A percentile compares a stretch with the other conserved stretches of the same genome.
Evolutionary conservation across 2,888 invertebrate species (phyloP).

Genomic region (Thelaira solivaga): DNA sequence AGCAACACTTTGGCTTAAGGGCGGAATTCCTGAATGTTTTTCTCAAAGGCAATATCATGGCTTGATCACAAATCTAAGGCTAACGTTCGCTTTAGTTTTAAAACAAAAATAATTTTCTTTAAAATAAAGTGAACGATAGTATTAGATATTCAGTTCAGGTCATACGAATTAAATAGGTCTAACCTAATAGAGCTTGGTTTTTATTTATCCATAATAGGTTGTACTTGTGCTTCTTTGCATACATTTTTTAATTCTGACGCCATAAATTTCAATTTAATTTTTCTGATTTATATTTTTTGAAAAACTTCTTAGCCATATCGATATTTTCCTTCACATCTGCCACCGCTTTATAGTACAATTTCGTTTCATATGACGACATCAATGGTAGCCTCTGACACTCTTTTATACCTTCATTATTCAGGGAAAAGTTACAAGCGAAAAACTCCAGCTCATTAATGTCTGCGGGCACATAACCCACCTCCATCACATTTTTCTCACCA

Average conservation of each 20-base stretch:
- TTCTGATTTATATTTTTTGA: not conserved
- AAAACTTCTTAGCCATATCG: constrained; percentile 3
- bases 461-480: constrained; percentile 31
- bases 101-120: no score
- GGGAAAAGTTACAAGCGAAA: constrained; percentile 21
- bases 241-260: not conserved
- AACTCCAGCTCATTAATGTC: constrained; percentile 27
- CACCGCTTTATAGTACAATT: constrained; percentile 18
- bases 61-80: no score
- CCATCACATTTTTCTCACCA: constrained; percentile 28
- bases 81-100: no score
- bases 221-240: not conserved
- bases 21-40: no score
- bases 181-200: no score
- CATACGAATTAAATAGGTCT: no score
- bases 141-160: no score
- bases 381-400: constrained; percentile 7
- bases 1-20: no score
- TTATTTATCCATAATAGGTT: no score
- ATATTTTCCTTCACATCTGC: constrained; percentile 10
- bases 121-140: no score
- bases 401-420: constrained; percentile 25
- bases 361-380: constrained; percentile 12
- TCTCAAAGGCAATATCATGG: no score
- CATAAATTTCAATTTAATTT: not conserved